Conservation (phyloP, 2,888 invertebrate genomes). For the Dynastes tityus region DNA sequence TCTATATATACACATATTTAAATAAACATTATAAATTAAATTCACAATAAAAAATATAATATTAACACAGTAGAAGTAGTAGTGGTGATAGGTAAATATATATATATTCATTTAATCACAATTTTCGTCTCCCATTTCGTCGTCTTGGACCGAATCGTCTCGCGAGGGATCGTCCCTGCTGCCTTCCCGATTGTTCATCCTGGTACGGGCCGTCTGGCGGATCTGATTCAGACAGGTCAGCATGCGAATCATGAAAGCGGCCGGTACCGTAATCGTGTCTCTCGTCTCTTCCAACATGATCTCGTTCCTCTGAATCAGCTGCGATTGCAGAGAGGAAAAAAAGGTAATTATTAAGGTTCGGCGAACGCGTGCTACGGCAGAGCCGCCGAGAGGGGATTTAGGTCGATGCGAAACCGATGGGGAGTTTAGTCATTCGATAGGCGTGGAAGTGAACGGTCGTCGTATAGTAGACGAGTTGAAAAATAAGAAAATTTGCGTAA, state of each 20-base stretch:
- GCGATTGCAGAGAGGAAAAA: slow-evolving; percentile 58
- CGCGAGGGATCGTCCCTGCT: not conserved
- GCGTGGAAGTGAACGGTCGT: no score
- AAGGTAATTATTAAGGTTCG: not conserved
- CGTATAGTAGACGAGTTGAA: no score
- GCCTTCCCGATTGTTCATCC: slow-evolving; percentile 48
- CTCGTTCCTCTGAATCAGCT: slow-evolving; percentile 85
- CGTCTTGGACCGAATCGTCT: slow-evolving; percentile 21
- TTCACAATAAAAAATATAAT: slow-evolving; percentile 46
- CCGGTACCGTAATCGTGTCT: slow-evolving; percentile 91
- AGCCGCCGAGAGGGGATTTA: no score
- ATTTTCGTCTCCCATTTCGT: slow-evolving; percentile 39
- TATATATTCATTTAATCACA: slow-evolving; percentile 30
- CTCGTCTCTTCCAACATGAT: slow-evolving; percentile 89
- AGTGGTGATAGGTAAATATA: slow-evolving; percentile 8
- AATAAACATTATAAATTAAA: slow-evolving; percentile 42
- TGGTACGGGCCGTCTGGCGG: slow-evolving; percentile 69
- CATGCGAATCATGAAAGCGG: slow-evolving; percentile 88
- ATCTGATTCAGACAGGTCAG: slow-evolving; percentile 80
- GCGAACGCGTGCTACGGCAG: no score
- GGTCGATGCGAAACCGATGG: no score
- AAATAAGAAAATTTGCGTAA: no score
- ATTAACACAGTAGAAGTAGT: slow-evolving; percentile 31
- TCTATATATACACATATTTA: slow-evolving; percentile 31
- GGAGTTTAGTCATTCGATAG: no score